Evolutionary conservation across 2,888 invertebrate species (phyloP).

Genomic region (Pandemis heparana): DNA sequence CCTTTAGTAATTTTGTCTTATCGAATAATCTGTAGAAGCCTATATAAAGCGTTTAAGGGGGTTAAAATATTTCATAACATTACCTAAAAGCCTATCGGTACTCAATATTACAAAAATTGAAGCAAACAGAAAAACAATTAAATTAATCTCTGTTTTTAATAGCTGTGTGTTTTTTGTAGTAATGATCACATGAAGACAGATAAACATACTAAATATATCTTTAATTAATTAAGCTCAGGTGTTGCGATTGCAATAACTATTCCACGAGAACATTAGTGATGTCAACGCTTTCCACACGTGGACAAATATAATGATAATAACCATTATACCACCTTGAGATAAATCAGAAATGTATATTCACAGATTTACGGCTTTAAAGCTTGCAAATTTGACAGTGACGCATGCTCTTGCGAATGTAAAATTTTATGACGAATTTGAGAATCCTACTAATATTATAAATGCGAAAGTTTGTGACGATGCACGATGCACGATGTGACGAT

Average conservation of each 20-base stretch:
- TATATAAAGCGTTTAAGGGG: too few species aligned
- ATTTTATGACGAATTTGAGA: neutral
- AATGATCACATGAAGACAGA: neutral
- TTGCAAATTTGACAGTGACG: neutral
- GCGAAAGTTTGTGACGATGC: neutral
- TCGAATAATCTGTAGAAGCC: too few species aligned
- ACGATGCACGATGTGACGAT: too few species aligned
- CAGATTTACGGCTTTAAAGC: neutral
- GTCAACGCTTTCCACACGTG: neutral
- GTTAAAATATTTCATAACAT: too few species aligned
- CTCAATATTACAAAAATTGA: too few species aligned
- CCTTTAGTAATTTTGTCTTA: too few species aligned
- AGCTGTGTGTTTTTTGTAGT: too few species aligned
- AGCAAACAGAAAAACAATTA: too few species aligned
- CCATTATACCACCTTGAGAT: neutral
- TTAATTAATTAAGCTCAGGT: neutral
- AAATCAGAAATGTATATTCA: neutral
- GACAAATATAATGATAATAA: neutral
- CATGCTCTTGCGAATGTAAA: neutral
- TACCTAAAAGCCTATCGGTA: too few species aligned
- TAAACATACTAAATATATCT: neutral
- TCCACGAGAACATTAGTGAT: neutral
- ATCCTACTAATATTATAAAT: too few species aligned
- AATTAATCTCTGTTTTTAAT: too few species aligned
- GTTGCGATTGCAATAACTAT: neutral